Percentiles rank a stretch among this genome's conserved stretches.
Evolutionary conservation across 92 coral and sea anemone species (phyloP).

Genomic region (Virgularia gustaviana): DNA sequence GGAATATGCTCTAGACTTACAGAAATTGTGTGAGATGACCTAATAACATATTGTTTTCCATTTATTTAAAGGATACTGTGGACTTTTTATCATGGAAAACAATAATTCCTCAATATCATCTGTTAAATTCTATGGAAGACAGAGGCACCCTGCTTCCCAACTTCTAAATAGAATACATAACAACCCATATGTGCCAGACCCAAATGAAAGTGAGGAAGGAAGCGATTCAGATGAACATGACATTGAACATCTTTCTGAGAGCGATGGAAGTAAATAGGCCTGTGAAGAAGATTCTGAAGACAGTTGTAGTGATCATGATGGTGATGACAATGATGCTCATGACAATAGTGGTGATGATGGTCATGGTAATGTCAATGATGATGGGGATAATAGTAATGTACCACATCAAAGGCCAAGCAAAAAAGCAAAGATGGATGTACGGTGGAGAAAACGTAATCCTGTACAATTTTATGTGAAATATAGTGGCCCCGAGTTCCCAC

Average conservation of each 20-base stretch:
- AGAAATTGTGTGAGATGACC: neutral
- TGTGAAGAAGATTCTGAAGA: no score
- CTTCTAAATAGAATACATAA: neutral
- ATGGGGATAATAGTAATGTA: neutral
- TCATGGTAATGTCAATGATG: neutral
- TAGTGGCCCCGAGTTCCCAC: slow-evolving; percentile 30
- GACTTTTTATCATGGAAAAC: neutral
- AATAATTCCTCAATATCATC: neutral
- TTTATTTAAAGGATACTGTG: neutral
- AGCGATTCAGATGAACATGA: neutral
- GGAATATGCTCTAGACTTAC: neutral
- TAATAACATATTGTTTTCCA: neutral
- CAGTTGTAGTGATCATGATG: no score
- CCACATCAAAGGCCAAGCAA: neutral
- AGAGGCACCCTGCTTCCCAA: neutral
- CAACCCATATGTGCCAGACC: neutral
- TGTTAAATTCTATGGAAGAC: neutral
- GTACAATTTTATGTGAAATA: slow-evolving; percentile 9
- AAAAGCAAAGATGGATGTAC: neutral
- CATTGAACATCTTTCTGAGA: neutral
- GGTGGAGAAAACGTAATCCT: slow-evolving; percentile 23
- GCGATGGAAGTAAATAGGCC: no score
- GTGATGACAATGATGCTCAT: slow-evolving; percentile 7
- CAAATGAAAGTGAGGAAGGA: slow-evolving; percentile 4
- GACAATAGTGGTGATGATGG: neutral